phyloP scores from a whole-genome alignment of 1,140 invertebrate species.

The Leguminivora glycinivorella region DNA sequence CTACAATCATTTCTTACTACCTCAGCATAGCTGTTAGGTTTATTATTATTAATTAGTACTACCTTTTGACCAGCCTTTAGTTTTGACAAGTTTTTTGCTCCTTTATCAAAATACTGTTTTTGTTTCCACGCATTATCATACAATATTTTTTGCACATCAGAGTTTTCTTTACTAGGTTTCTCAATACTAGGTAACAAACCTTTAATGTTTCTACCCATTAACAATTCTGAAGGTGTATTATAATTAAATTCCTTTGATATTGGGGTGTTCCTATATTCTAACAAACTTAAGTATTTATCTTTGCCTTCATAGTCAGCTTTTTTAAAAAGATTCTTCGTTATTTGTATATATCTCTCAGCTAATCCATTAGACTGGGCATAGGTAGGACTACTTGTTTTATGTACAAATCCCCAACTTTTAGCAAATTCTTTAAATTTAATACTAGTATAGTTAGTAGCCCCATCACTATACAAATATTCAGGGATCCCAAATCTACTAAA shows the following conservation, averaged over 20 bases:
- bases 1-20: neutral
- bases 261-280: conserved; percentile 27
- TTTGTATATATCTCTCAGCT: conserved; percentile 22
- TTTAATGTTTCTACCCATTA: conserved; percentile 21
- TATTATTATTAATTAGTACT: neutral
- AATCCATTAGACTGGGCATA: conserved; percentile 28
- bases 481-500: conserved; percentile 13
- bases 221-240: conserved; percentile 26
- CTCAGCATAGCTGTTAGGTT: neutral
- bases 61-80: conserved; percentile 6
- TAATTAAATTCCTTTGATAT: neutral
- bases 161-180: conserved; percentile 7
- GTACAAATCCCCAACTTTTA: conserved; percentile 5
- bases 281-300: conserved; percentile 24
- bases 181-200: neutral
- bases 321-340: conserved; percentile 23
- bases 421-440: no score
- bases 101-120: conserved; percentile 25
- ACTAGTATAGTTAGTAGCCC: neutral
- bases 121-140: conserved; percentile 16
- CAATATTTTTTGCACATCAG: conserved; percentile 6
- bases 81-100: neutral
- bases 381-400: conserved; percentile 11
- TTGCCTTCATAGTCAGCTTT: conserved; percentile 25
- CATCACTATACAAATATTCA: conserved; percentile 3